phyloP scores from a whole-genome alignment of 1,140 invertebrate genomes.

The Orchesella cincta region DNA sequence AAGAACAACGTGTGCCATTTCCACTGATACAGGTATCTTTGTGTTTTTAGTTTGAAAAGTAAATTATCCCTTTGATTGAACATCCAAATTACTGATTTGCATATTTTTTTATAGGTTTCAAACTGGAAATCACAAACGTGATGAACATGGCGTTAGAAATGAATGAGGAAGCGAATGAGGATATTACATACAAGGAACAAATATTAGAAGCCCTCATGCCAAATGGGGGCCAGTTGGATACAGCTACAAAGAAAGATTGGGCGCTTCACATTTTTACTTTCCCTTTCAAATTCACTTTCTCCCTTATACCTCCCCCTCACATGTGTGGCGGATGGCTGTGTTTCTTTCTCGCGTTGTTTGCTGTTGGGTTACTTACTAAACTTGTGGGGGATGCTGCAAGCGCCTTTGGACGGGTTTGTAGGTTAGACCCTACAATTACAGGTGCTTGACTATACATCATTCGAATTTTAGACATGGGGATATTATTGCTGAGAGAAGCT shows the following conservation, averaged over 20 bases:
- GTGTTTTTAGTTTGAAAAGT: no score
- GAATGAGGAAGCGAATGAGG: conserved; percentile 60
- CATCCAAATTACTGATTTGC: not conserved
- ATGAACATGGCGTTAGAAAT: conserved; percentile 63
- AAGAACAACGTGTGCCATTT: conserved; percentile 64
- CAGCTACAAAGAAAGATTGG: conserved; percentile 61
- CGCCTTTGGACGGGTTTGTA: conserved; percentile 66
- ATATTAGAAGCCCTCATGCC: conserved; percentile 65
- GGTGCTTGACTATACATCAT: no score
- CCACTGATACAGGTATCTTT: conserved; percentile 64
- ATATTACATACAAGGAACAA: conserved; percentile 61
- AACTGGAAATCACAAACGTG: conserved; percentile 62
- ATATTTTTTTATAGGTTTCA: conserved; percentile 59
- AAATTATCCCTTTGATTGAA: no score
- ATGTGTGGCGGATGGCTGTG: conserved; percentile 66
- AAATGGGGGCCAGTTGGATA: conserved; percentile 66
- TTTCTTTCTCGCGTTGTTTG: conserved; percentile 61
- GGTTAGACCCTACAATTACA: conserved; percentile 63
- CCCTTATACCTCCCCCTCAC: conserved; percentile 62
- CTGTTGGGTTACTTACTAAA: conserved; percentile 65
- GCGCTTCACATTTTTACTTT: conserved; percentile 70
- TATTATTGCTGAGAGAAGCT: not conserved
- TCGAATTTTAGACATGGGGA: not conserved
- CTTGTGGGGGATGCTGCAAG: conserved; percentile 65
- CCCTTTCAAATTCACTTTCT: conserved; percentile 61